These are phyloP conservation scores for Saguinus midas DNA, from an alignment of 2,113 vertebrate genomes.

Conservation along the genomic window DNA sequence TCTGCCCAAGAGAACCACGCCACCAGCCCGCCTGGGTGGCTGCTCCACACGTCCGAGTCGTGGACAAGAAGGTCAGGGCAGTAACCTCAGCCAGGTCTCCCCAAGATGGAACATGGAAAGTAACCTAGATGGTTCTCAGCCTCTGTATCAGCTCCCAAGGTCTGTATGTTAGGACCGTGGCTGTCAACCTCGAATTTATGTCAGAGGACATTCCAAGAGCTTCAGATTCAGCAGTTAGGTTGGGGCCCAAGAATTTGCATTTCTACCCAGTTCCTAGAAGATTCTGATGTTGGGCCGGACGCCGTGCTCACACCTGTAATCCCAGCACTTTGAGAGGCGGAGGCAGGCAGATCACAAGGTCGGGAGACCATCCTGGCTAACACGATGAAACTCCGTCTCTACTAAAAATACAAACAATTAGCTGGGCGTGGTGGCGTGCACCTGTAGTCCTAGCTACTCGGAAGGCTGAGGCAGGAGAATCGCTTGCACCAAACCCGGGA, in stretches of 20 bases:
- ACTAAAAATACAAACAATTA: no score
- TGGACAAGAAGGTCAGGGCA: neutral
- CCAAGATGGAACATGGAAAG: neutral
- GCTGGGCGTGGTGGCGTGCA: accelerated
- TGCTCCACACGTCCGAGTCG: accelerated
- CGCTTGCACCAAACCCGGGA: no score
- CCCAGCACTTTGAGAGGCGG: no score
- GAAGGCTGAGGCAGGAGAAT: no score
- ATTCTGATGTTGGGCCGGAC: neutral
- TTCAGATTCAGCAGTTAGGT: neutral
- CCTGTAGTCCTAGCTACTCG: no score
- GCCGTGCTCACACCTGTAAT: no score
- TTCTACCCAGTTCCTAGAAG: neutral
- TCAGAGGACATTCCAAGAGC: neutral
- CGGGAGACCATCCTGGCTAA: no score
- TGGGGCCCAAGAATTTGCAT: neutral
- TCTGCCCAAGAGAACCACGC: accelerated
- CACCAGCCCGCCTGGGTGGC: neutral
- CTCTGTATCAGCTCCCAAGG: neutral
- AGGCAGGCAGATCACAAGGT: no score
- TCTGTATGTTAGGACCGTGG: no score
- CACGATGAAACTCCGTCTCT: no score
- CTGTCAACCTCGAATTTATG: neutral
- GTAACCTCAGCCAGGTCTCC: accelerated
- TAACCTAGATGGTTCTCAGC: neutral